These are phyloP conservation scores for Sebastes miniatus DNA, from an alignment of 2,797 vertebrate species.

Conservation along the genomic window DNA sequence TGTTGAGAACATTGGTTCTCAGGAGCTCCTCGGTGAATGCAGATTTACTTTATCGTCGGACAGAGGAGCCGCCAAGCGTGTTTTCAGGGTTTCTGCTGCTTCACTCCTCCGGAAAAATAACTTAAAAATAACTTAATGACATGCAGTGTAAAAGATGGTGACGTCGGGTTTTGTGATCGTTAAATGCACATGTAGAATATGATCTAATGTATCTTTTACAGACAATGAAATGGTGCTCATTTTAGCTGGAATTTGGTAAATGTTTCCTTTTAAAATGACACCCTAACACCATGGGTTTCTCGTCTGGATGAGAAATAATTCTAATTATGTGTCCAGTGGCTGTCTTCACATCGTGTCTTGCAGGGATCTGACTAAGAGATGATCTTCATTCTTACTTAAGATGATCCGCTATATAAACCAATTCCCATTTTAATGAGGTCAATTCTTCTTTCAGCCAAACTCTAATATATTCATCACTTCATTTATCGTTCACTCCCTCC, in stretches of 20 bases:
- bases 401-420: too few relatives aligned
- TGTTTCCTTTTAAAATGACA: neutral
- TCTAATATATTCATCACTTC: neutral
- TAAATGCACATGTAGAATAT: neutral
- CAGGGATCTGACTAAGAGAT: neutral
- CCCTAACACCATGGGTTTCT: neutral
- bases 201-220: neutral
- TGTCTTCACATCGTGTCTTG: neutral
- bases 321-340: neutral
- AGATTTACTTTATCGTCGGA: slow-evolving; percentile 37
- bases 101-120: neutral
- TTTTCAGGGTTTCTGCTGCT: neutral
- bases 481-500: neutral
- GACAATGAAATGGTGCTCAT: neutral
- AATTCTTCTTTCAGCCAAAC: neutral
- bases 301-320: neutral
- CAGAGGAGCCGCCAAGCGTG: neutral
- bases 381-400: neutral
- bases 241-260: neutral
- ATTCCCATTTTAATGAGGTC: neutral
- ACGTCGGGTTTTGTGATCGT: neutral
- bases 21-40: slow-evolving; percentile 61
- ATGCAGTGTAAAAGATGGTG: neutral
- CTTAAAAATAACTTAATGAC: neutral
- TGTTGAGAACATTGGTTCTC: slow-evolving; percentile 59